Evolutionary conservation across 2,888 invertebrate genomes (phyloP), one percentile per base, ranked within the genome.

Genomic region (Macropis europaea): DNA sequence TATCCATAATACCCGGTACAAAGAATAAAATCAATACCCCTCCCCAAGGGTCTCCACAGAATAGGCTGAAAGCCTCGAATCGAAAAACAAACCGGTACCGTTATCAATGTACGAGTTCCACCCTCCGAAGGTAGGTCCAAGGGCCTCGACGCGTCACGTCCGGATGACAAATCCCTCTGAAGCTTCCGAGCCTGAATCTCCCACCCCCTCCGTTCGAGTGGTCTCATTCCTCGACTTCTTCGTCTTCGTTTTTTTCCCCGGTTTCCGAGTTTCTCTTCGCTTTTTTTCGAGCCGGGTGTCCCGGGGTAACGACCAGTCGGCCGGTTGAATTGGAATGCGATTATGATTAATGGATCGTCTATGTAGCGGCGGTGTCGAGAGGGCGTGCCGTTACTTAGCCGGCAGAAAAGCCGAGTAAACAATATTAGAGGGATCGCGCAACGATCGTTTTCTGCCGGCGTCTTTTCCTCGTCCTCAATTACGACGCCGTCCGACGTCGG

Each of bases 161-260:
- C 78, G 84, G 79, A 84, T 84, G 86, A 86, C 85, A 86, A 86
- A 86, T 86, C 84, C 80, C 76, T 78, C 79, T 81, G 73, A 79
- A 76, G 73, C 70, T 62, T 61, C 68, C 72, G 38, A 28, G 40
- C 22, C 47, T 71, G 72, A 80, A 76, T 64, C 60, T 71, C 47
- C 45, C 48, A 43, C 54, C 60, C 40, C 2, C 19, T n/a, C 26
- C 9, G 9, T 34, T 45, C 38, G 36, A 52, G 15, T 40, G 19
- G 45, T 62, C 42, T 54, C 57, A 45, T 26, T 34, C 45, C 34
- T 2, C 62, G 43, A 15, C 53, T 68, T 52, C 60, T 26, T 34
- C 42, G 22, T 53, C 42, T 36, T 24, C 15, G 26, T 48, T 36
- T 28, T 40, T 24, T n/a, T 30, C 3, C 30, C 32, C 30, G 7